Conservation (phyloP, 2,888 invertebrate species). For the Drosophila siamana region DNA sequence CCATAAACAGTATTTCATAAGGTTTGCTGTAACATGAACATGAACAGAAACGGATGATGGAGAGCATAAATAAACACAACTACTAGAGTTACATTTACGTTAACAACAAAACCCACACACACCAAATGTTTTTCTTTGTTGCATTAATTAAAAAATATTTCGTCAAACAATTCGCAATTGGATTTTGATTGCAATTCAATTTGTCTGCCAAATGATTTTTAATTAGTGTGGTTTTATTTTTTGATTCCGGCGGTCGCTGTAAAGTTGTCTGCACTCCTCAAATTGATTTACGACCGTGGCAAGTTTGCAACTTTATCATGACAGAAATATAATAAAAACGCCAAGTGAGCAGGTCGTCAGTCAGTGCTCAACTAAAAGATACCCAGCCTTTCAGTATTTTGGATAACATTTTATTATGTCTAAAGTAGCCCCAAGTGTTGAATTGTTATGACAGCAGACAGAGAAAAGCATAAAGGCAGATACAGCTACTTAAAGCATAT, state of each 20-base stretch:
- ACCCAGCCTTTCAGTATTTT: too few relatives aligned
- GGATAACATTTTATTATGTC: too few relatives aligned
- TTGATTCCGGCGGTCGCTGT: conserved; percentile 18
- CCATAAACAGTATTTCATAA: conserved; percentile 35
- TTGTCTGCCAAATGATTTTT: conserved; percentile 29
- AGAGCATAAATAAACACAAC: conserved; percentile 30
- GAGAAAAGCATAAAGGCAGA: too few relatives aligned
- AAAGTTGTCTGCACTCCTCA: conserved; percentile 30
- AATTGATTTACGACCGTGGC: conserved; percentile 46
- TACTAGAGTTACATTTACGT: conserved; percentile 41
- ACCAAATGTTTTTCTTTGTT: neutral
- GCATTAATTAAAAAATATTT: conserved; percentile 45
- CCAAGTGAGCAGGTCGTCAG: neutral
- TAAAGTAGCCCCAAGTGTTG: too few relatives aligned
- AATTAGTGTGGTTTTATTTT: conserved; percentile 39
- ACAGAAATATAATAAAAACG: conserved; percentile 9
- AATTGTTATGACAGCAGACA: too few relatives aligned
- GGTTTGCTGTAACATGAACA: conserved; percentile 16
- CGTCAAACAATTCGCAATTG: conserved; percentile 27
- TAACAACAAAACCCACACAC: neutral
- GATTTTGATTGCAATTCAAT: conserved; percentile 35
- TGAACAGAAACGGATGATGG: neutral
- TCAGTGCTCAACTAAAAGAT: neutral
- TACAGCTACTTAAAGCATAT: too few relatives aligned
- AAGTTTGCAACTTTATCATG: conserved; percentile 39